These are phyloP conservation scores for Fregata magnificens DNA, from an alignment of 2,113 vertebrate species.

Conservation along the genomic window DNA sequence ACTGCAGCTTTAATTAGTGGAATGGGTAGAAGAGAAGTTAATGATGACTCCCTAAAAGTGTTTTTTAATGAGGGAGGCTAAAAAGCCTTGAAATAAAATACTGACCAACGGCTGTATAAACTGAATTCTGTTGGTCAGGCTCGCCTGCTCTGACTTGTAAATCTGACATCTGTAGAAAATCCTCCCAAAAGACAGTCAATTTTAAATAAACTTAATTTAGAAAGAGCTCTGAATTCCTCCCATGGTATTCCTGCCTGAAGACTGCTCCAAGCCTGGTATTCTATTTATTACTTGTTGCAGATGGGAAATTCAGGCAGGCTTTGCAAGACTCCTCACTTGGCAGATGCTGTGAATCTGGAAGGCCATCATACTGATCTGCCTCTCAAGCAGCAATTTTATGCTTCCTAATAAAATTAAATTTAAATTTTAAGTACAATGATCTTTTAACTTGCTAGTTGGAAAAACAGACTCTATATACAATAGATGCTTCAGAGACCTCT, in stretches of 20 bases:
- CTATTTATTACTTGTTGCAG: slow-evolving; percentile 56
- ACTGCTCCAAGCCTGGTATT: slow-evolving; percentile 2
- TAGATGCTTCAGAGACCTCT: background rate
- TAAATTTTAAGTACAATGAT: background rate
- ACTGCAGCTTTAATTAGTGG: background rate
- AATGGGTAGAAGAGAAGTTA: background rate
- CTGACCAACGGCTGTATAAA: background rate
- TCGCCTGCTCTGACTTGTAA: background rate
- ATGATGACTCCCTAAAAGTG: background rate
- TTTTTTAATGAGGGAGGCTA: background rate
- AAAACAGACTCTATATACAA: background rate
- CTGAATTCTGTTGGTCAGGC: background rate
- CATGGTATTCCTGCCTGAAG: slow-evolving; percentile 14
- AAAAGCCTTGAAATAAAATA: background rate
- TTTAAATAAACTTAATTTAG: slow-evolving; percentile 15
- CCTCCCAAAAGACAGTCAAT: background rate
- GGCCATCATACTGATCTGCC: background rate
- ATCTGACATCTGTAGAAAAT: slow-evolving; percentile 5
- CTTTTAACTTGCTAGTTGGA: background rate
- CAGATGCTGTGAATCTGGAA: background rate
- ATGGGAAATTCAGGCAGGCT: slow-evolving; percentile 46
- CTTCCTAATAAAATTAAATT: slow-evolving; percentile 17
- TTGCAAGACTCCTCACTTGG: slow-evolving; percentile 14
- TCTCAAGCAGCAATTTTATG: background rate
- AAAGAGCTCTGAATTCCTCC: slow-evolving; percentile 30